A percentile compares a stretch with the other conserved stretches of the same genome.
These are phyloP conservation scores for Chiloscyllium plagiosum DNA, from an alignment of 2,113 vertebrate species.

Conservation along the genomic window DNA sequence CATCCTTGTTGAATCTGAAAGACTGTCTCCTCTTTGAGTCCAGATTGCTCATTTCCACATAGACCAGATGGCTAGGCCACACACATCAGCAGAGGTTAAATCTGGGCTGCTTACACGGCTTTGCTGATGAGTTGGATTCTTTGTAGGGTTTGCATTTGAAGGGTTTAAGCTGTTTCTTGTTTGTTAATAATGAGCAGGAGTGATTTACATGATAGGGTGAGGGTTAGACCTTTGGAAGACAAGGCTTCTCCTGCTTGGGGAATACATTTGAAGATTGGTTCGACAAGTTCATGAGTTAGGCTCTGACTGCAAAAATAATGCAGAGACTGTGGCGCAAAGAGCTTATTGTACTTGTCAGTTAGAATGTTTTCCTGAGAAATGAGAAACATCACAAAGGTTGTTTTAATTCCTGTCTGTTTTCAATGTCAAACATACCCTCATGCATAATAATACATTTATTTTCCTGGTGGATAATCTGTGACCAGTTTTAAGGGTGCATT, in stretches of 20 bases:
- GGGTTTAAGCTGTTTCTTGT: conserved; percentile 1
- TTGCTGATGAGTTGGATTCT: not conserved
- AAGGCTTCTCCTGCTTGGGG: not conserved
- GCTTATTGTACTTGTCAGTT: not conserved
- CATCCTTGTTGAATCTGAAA: not conserved
- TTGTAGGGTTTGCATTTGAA: not conserved
- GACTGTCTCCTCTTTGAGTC: not conserved
- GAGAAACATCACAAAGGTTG: not conserved
- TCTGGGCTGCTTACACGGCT: not conserved
- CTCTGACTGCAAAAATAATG: not conserved
- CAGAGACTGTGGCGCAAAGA: not conserved
- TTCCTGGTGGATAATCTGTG: not conserved
- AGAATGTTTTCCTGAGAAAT: not conserved
- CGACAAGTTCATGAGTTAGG: not conserved
- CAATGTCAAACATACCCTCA: not conserved
- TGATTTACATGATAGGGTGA: not conserved
- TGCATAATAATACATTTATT: not conserved
- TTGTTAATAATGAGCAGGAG: not conserved
- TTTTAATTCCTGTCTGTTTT: not conserved
- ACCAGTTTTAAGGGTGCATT: not conserved
- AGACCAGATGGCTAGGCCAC: not conserved
- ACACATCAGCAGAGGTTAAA: not conserved
- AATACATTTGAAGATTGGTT: not conserved
- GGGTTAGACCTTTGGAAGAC: not conserved
- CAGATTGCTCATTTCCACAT: conserved; percentile 1